These are phyloP conservation scores for Macaria notata DNA, from an alignment of 2,888 invertebrate genomes.

Conservation along the genomic window DNA sequence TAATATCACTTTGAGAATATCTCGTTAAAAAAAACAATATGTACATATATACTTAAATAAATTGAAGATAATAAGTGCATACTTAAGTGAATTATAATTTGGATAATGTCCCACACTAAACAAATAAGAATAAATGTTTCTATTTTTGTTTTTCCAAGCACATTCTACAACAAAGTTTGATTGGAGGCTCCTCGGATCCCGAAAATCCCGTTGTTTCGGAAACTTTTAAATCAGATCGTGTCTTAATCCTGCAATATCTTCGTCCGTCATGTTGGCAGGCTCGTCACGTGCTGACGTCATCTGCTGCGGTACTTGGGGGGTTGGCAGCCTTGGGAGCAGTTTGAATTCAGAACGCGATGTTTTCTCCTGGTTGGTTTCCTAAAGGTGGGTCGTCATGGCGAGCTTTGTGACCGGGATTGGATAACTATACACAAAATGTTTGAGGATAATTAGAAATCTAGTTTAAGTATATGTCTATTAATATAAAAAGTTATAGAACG, in stretches of 20 bases:
- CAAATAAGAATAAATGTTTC: too few relatives aligned
- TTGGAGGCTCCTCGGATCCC: not conserved
- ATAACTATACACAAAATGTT: not conserved
- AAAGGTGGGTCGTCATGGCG: conserved; percentile 22
- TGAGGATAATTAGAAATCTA: too few relatives aligned
- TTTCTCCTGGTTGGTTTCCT: conserved; percentile 32
- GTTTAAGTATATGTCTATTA: too few relatives aligned
- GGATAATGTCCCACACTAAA: too few relatives aligned
- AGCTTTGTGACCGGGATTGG: not conserved
- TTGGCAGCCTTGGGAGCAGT: conserved; percentile 14
- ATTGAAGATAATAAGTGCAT: too few relatives aligned
- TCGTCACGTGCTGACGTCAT: conserved; percentile 65
- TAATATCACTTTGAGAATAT: too few relatives aligned
- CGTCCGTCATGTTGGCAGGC: conserved; percentile 37
- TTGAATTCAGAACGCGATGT: conserved; percentile 27
- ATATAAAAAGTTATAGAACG: too few relatives aligned
- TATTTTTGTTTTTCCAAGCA: too few relatives aligned
- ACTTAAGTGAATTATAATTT: too few relatives aligned
- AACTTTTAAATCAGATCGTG: conserved; percentile 55
- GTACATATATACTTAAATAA: too few relatives aligned
- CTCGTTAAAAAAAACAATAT: too few relatives aligned
- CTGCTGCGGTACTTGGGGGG: conserved; percentile 40
- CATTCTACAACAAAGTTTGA: not conserved
- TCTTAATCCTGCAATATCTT: conserved; percentile 61
- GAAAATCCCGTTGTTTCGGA: not conserved